Evolutionary conservation across 2,797 vertebrate genomes (phyloP), one percentile per base, ranked within the genome.

Genomic region (Naso thynnoides): DNA sequence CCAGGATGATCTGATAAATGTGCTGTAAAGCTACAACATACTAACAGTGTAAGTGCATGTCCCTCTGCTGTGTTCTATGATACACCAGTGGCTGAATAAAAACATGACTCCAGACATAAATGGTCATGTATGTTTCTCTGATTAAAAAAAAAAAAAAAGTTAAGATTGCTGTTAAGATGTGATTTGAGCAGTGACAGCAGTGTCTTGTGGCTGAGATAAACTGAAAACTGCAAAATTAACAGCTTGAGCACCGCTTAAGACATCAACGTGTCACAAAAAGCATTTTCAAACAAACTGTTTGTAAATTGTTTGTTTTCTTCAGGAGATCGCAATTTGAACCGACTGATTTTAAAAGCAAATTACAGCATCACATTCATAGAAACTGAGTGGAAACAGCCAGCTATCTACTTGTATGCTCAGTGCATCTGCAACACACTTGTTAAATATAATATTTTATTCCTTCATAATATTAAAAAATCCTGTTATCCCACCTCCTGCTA

Each of bases 341-440:
- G 48, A 57, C 18, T 15, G 19, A 27, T 27, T 31, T 55, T 16
- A 41, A 33, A 31, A 44, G 14, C 29, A 23, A 36, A 18, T 27
- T 2, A 23, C 38, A 36, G 42, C 27, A 27, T 44, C 6, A 29
- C 41, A 49, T 45, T 29, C 11, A 27, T 8, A 49, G 26, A 11
- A 62, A 48, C 27, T 33, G 24, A 19, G 14, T 42, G n/a, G n/a
- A n/a, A n/a, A n/a, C n/a, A n/a, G n/a, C n/a, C n/a, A n/a, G 5
- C 31, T 52, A 38, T 50, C 5, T 21, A 19, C 41, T n/a, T 53
- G 4, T 44, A 29, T 52, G 24, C 11, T 55, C 27, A 26, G n/a
- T 29, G 15, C 38, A 59, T 62, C 16, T 8, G 55, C 54, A 56
- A 65, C 1, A 33, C 15, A 14, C 66, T 38, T 54, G 8, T 61